These are phyloP conservation scores for Hemaris fuciformis DNA, from an alignment of 2,888 invertebrate genomes.

Conservation along the genomic window DNA sequence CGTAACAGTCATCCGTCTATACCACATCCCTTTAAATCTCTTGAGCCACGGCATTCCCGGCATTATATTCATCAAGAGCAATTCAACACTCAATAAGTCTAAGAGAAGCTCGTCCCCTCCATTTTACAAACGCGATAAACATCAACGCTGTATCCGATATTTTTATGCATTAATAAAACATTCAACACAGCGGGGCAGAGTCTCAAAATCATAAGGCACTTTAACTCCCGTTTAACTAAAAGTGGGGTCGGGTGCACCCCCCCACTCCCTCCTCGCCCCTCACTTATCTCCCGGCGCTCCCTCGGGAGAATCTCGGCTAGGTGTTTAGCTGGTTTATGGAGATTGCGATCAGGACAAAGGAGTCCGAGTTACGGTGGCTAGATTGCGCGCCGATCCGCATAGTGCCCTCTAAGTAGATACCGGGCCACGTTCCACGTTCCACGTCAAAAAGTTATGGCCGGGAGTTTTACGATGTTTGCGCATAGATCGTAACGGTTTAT, in stretches of 20 bases:
- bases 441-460: slow-evolving; percentile 42
- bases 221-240: slow-evolving; percentile 60
- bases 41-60: background rate
- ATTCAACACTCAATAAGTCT: background rate
- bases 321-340: slow-evolving; percentile 80
- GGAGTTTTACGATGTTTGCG: slow-evolving; percentile 33
- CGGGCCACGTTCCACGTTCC: slow-evolving; percentile 43
- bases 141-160: slow-evolving; percentile 35
- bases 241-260: slow-evolving; percentile 15
- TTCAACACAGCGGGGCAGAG: slow-evolving; percentile 47
- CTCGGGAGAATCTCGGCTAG: slow-evolving; percentile 66
- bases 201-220: slow-evolving; percentile 68
- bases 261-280: slow-evolving; percentile 24
- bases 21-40: no score
- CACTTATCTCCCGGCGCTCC: slow-evolving; percentile 18
- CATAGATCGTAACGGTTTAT: slow-evolving; percentile 19
- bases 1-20: no score
- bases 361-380: slow-evolving; percentile 69
- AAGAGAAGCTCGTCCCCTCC: no score
- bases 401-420: slow-evolving; percentile 47
- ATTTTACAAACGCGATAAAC: slow-evolving; percentile 42
- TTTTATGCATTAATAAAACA: slow-evolving; percentile 66
- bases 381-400: slow-evolving; percentile 67
- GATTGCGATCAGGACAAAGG: slow-evolving; percentile 79
- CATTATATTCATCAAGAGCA: background rate